A percentile compares a stretch with the other conserved stretches of the same genome.
Evolutionary conservation across 2,797 vertebrate species (phyloP).

Genomic region (Crypturellus tataupa): DNA sequence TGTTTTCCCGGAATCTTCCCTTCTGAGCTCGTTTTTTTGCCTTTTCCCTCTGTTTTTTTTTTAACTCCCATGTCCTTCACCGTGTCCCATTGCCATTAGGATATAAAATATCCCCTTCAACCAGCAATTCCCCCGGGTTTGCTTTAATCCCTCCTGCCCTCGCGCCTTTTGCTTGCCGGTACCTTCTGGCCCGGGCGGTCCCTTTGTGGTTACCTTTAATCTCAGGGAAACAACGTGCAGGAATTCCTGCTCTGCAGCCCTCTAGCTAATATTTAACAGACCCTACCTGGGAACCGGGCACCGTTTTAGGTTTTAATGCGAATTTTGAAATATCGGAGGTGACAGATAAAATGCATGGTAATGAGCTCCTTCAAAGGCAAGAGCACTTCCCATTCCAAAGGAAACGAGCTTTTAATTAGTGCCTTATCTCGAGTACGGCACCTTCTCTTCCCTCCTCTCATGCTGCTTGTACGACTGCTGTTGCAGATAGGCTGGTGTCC

Average conservation of each 20-base stretch:
- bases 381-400: background rate
- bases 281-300: accelerated
- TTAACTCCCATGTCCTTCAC: background rate
- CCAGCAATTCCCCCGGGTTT: background rate
- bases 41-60: background rate
- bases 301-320: background rate
- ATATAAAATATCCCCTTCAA: accelerated
- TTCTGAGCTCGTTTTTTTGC: background rate
- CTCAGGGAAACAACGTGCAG: background rate
- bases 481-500: background rate
- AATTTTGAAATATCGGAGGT: background rate
- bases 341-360: background rate
- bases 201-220: background rate
- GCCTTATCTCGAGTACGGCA: background rate
- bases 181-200: background rate
- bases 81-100: accelerated
- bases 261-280: background rate
- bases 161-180: background rate
- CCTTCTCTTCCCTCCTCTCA: background rate
- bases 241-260: background rate
- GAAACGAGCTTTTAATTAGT: constrained; percentile 34
- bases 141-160: background rate
- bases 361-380: background rate
- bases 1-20: background rate
- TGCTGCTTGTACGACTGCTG: background rate